Evolutionary conservation across 2,113 vertebrate species (phyloP).

Genomic region (Charina bottae): DNA sequence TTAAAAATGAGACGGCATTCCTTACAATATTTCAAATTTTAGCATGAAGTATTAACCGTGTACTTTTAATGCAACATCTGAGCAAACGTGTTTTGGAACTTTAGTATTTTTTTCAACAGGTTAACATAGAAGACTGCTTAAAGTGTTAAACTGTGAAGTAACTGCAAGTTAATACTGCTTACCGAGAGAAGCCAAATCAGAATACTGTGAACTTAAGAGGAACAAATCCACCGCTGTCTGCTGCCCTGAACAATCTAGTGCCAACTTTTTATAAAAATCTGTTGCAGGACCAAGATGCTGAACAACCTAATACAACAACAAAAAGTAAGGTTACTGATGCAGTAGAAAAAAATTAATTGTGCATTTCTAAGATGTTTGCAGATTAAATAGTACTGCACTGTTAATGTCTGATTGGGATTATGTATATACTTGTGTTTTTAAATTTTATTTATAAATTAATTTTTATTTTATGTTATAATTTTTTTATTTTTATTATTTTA

Average conservation of each 20-base stretch:
- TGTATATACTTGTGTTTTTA: neutral
- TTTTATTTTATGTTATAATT: too few species aligned
- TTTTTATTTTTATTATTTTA: too few species aligned
- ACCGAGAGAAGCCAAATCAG: slow-evolving; percentile 94
- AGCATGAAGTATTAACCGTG: neutral
- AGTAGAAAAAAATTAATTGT: neutral
- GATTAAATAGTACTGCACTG: neutral
- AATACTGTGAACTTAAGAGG: slow-evolving; percentile 93
- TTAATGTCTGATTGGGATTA: neutral
- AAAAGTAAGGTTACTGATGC: slow-evolving; percentile 17
- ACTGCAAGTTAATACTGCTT: slow-evolving; percentile 54
- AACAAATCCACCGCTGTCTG: slow-evolving; percentile 97
- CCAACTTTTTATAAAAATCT: slow-evolving; percentile 98
- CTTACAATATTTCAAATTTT: neutral
- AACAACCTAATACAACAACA: slow-evolving; percentile 79
- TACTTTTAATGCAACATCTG: neutral
- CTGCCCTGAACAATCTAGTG: slow-evolving; percentile 96
- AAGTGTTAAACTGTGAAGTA: neutral
- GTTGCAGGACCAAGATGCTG: slow-evolving; percentile 96
- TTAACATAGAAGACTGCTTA: neutral
- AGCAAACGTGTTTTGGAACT: neutral
- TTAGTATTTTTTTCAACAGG: neutral
- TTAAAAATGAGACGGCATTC: neutral
- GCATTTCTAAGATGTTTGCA: neutral
- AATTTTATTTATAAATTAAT: too few species aligned